Evolutionary conservation across 2,113 vertebrate genomes (phyloP), one percentile per base, ranked within the genome.

Genomic region (Nestor notabilis): DNA sequence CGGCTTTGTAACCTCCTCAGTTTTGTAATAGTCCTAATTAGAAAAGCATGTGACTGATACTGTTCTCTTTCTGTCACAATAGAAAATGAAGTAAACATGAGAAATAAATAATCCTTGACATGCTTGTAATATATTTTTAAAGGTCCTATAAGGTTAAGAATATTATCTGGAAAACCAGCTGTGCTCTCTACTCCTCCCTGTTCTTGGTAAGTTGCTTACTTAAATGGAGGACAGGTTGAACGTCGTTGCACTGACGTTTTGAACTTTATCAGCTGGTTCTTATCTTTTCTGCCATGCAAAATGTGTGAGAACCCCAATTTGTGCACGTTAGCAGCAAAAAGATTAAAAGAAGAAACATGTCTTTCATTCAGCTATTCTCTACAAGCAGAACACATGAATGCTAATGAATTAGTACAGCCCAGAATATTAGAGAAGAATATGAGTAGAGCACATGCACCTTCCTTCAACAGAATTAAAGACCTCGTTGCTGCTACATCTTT

Each of bases 151-250:
- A 96, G 94, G 95, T 94, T 93, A 97, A 66, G 71, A 76, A 53
- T 49, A 20, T 94, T 97, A 97, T 97, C 97, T 96, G 72, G 72
- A 88, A 87, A 90, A 41, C 84, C 97, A 97, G 95, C 72, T 95
- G 96, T 4, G 3, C 27, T n/a, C 41, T 63, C 70, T 71, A n/a
- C 90, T 84, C 72, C 92, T 97, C 96, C 94, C 91, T 84, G 33
- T 24, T 89, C 78, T 86, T 0, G 88, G 23, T 93, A 96, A 93
- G 41, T 95, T 37, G 33, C 65, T 64, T 83, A 61, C 72, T 43
- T 55, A 85, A 95, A 87, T 29, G 79, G 47, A 93, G 31, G 69
- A 70, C 72, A 91, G 12, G 33, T 71, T 94, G 68, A 81, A 87
- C 78, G 33, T 66, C 0, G 2, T 61, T n/a, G 13, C 47, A 81